These are phyloP conservation scores for Aramus guarauna DNA, from an alignment of 2,113 vertebrate species.

Conservation along the genomic window DNA sequence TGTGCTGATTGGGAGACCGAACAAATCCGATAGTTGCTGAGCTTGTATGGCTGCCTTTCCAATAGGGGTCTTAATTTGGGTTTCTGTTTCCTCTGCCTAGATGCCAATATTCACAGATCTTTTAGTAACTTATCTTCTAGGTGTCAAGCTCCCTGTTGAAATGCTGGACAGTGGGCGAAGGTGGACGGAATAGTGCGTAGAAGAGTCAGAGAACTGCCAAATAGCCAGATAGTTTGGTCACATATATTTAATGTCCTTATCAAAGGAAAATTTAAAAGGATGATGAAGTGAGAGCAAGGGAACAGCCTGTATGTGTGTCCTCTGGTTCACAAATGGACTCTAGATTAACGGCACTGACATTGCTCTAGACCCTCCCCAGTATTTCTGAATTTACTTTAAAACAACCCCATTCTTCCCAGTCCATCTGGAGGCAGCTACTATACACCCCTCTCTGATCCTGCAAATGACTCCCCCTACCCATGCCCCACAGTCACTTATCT, in stretches of 20 bases:
- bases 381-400: background rate
- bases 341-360: accelerated
- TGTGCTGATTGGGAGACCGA: conserved; percentile 25
- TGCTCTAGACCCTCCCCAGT: background rate
- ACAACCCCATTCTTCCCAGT: background rate
- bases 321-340: background rate
- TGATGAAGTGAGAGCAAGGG: background rate
- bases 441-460: accelerated
- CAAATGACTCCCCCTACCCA: too few species aligned
- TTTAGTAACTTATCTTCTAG: background rate
- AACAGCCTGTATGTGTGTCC: background rate
- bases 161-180: background rate
- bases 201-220: background rate
- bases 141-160: background rate
- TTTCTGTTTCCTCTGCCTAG: background rate
- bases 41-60: background rate
- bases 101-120: background rate
- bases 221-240: background rate
- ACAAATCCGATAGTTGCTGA: background rate
- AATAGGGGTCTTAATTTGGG: background rate
- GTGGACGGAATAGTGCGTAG: background rate
- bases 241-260: background rate
- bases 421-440: background rate
- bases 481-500: background rate
- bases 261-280: background rate